These are phyloP conservation scores for Achlya flavicornis DNA, from an alignment of 2,888 invertebrate genomes.

Conservation along the genomic window DNA sequence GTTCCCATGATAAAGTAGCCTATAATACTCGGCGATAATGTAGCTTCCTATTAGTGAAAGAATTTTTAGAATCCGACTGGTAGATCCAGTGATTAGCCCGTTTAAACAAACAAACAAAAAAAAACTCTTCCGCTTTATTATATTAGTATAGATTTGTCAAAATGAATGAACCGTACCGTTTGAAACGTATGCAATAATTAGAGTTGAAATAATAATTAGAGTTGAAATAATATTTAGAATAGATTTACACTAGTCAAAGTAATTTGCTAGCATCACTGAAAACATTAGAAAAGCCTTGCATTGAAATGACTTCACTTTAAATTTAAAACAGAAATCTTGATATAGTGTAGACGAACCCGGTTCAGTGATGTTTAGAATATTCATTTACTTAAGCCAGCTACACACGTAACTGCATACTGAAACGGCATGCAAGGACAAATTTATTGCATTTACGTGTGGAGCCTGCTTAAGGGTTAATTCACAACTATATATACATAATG, in stretches of 20 bases:
- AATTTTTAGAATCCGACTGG: too few relatives aligned
- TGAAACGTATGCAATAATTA: too few relatives aligned
- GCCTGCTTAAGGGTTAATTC: conserved; percentile 7
- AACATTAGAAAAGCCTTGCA: background rate
- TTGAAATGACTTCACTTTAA: background rate
- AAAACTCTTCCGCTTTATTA: too few relatives aligned
- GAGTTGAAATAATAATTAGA: too few relatives aligned
- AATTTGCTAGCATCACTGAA: background rate
- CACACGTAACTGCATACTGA: conserved; percentile 3
- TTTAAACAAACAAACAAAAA: too few relatives aligned
- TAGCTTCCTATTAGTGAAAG: too few relatives aligned
- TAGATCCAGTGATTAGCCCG: too few relatives aligned
- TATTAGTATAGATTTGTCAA: background rate
- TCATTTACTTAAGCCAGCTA: conserved; percentile 6
- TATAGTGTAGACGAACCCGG: background rate
- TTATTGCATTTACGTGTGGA: conserved; percentile 6
- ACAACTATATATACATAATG: background rate
- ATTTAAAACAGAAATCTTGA: conserved; percentile 7
- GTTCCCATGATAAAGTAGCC: too few relatives aligned
- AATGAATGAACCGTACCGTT: background rate
- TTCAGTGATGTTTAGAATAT: conserved; percentile 6
- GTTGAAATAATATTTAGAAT: too few relatives aligned
- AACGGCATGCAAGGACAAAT: background rate
- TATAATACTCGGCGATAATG: too few relatives aligned
- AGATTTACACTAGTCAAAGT: background rate